Evolutionary conservation across 2,888 invertebrate species (phyloP).

Genomic region (Mylabris sibirica): DNA sequence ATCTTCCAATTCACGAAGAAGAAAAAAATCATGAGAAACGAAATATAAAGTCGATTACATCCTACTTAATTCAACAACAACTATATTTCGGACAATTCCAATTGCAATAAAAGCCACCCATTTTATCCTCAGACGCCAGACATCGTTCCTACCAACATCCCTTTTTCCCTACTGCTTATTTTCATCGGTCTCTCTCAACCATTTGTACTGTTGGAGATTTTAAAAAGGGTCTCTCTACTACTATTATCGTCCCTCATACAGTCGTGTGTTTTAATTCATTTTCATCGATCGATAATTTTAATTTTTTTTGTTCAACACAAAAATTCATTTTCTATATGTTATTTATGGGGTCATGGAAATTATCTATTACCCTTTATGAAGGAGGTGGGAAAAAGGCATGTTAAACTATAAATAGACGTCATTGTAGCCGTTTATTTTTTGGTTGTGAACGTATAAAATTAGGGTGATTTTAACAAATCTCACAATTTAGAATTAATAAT

Average conservation of each 20-base stretch:
- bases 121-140: slow-evolving; percentile 2
- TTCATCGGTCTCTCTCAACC: background rate
- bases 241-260: background rate
- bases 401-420: background rate
- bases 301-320: background rate
- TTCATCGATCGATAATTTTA: background rate
- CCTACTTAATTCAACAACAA: background rate
- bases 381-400: background rate
- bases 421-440: background rate
- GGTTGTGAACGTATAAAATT: background rate
- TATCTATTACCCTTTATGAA: background rate
- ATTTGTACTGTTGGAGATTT: background rate
- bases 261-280: background rate
- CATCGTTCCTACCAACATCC: background rate
- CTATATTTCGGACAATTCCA: background rate
- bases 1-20: background rate
- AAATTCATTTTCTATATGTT: background rate
- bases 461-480: background rate
- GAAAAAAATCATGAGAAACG: background rate
- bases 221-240: background rate
- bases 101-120: background rate
- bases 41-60: background rate
- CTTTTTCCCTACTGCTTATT: background rate
- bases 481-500: background rate
- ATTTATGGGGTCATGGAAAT: background rate